phyloP scores from a whole-genome alignment of 2,113 vertebrate species.

The Tragulus kanchil region DNA sequence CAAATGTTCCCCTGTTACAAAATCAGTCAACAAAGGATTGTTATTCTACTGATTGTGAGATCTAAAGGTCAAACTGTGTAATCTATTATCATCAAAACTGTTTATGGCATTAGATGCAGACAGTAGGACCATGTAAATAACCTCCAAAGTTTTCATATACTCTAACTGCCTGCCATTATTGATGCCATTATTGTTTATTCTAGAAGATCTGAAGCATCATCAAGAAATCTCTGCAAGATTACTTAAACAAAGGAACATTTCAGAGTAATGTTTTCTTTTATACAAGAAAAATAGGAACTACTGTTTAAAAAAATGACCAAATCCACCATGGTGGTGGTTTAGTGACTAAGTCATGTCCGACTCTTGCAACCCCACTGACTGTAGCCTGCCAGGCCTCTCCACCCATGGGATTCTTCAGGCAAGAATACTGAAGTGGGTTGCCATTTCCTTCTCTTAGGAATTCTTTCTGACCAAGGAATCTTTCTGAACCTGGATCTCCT shows the following conservation, averaged over 20 bases:
- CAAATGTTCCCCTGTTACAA: not conserved
- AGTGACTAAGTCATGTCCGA: too few species aligned
- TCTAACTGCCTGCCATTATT: not conserved
- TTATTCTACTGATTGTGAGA: not conserved
- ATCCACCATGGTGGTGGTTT: not conserved
- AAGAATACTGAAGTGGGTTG: too few species aligned
- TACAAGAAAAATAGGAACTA: constrained; percentile 4
- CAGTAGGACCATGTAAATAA: not conserved
- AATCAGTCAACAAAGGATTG: not conserved
- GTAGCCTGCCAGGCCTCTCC: too few species aligned
- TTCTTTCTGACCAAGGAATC: too few species aligned
- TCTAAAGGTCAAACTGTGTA: not conserved
- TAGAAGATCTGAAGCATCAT: not conserved
- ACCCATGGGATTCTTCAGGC: too few species aligned
- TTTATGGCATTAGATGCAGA: not conserved
- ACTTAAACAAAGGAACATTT: not conserved
- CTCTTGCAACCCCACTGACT: too few species aligned
- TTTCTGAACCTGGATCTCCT: too few species aligned
- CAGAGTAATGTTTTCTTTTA: not conserved
- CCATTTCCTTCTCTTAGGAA: too few species aligned
- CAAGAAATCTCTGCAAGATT: not conserved
- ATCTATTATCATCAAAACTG: not conserved
- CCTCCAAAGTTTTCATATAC: not conserved
- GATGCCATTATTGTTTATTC: not conserved
- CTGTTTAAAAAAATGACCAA: not conserved